Evolutionary conservation across 2,113 vertebrate genomes (phyloP).

Genomic region (Crypturellus undulatus): DNA sequence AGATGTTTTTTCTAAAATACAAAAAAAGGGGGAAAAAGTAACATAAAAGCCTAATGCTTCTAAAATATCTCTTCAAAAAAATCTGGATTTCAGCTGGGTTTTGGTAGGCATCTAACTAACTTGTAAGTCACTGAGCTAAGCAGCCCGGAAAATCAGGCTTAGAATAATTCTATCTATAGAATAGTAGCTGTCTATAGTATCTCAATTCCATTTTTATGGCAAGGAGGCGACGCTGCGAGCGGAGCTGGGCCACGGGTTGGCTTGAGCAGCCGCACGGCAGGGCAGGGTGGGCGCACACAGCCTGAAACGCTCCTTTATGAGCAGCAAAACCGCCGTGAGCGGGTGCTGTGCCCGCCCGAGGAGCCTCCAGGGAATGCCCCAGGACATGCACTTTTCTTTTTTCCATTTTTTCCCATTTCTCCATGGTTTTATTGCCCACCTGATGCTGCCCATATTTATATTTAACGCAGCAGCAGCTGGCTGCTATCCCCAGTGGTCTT

Average conservation of each 20-base stretch:
- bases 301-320: neutral
- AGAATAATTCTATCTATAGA: neutral
- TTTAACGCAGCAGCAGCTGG: neutral
- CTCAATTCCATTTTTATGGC: neutral
- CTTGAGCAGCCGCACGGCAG: neutral
- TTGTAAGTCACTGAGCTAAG: neutral
- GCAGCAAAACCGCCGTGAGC: neutral
- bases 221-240: neutral
- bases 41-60: neutral
- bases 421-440: neutral
- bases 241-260: neutral
- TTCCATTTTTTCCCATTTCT: neutral
- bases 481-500: neutral
- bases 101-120: neutral
- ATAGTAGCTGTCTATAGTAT: neutral
- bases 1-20: neutral
- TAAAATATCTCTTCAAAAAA: slow-evolving; percentile 14
- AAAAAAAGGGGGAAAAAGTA: neutral
- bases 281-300: fast-evolving
- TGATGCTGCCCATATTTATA: neutral
- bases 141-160: slow-evolving; percentile 12
- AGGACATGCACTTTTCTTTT: neutral
- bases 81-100: neutral
- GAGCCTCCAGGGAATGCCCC: fast-evolving
- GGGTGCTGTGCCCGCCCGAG: neutral